Evolutionary conservation across 23 tunicate genomes (phyloP), one percentile per base, ranked within the genome.

Genomic region (Oikopleura vanhoeffeni): DNA sequence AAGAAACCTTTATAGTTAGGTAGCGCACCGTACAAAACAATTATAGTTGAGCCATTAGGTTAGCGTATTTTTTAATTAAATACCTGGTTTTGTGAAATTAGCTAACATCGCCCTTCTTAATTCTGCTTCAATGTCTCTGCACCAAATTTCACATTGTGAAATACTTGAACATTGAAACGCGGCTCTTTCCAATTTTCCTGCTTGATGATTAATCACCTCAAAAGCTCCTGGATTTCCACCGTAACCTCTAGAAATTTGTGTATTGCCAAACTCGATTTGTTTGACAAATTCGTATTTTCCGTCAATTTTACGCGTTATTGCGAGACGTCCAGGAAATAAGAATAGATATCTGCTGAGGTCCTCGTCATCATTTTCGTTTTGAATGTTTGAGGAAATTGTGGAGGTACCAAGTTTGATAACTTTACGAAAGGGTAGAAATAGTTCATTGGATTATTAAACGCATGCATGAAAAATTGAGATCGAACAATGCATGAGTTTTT

Each of bases 261-360:
- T 71, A 32, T 71, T 71, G 34, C 35, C 34, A 30, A 71, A 71
- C 27, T 71, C 34, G 79, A 71, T 30, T 71, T 18, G 34, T 71
- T 71, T 71, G 38, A 71, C 79, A 38, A 71, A 71, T 32, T 71
- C 34, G 32, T 71, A 71, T 24, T 38, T 38, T 2, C 36, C 2
- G 32, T 18, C 34, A 2, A 2, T 4, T 71, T 38, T 33, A 38
- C 79, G 79, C 27, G 36, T 18, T 18, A 71, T 32, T 28, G 79
- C 79, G 2, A 71, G 79, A 13, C 79, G 27, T 32, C 79, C 79
- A 32, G 79, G 79, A 71, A 71, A 71, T 4, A 71, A 32, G 79
- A 71, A 71, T 38, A 71, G 32, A 32, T 71, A 71, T 28, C 79
- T 28, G 27, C 3, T 38, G 35, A 18, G 27, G 38, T 71, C 79